Conservation (phyloP, 2,113 vertebrate genomes). For the Nycticryphes semicollaris region DNA sequence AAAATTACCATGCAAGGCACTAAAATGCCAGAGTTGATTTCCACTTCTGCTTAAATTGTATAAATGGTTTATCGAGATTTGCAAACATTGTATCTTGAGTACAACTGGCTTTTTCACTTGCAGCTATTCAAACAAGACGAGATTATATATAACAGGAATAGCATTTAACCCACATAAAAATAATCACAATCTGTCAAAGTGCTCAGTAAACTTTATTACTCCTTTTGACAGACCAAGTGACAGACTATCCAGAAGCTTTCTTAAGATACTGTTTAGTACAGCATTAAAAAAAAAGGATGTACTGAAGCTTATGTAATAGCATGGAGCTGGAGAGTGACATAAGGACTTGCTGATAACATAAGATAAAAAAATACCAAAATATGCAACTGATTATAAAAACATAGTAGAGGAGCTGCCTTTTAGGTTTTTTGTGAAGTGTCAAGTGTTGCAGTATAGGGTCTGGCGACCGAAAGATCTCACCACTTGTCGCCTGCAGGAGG, state of each 20-base stretch:
- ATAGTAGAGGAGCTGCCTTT: not conserved
- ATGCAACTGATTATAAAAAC: not conserved
- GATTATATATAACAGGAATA: not conserved
- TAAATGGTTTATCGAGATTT: not conserved
- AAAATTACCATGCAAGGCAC: not conserved
- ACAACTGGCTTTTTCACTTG: not conserved
- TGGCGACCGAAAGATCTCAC: no score
- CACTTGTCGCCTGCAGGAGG: no score
- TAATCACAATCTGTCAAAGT: not conserved
- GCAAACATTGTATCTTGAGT: not conserved
- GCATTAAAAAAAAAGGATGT: not conserved
- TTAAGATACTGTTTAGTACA: not conserved
- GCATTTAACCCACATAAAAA: slow-evolving; percentile 8
- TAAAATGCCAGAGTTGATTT: not conserved
- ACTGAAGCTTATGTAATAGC: not conserved
- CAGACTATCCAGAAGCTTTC: not conserved
- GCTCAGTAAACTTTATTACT: not conserved
- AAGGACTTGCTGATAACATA: not conserved
- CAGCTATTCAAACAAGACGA: not conserved
- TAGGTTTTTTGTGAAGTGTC: not conserved
- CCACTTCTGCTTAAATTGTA: not conserved
- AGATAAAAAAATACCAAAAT: not conserved
- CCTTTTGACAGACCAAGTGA: not conserved
- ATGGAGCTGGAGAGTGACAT: not conserved
- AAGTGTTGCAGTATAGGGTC: no score